A percentile compares a stretch with the other conserved stretches of the same genome.
These are phyloP conservation scores for Noctilio leporinus DNA, from an alignment of 2,113 vertebrate genomes.

Conservation along the genomic window DNA sequence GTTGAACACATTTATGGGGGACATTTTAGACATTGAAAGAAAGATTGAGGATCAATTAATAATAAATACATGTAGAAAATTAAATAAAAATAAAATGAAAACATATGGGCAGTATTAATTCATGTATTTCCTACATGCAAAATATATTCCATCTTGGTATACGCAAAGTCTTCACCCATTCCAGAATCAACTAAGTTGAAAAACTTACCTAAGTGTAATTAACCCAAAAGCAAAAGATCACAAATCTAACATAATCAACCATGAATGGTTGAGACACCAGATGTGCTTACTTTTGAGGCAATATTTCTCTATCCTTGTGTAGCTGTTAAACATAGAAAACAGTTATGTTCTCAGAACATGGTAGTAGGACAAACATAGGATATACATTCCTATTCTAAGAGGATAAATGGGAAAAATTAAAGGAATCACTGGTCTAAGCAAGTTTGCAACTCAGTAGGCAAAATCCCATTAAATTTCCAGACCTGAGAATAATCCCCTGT, in stretches of 20 bases:
- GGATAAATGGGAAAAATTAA: neutral
- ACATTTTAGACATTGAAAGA: neutral
- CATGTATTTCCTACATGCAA: neutral
- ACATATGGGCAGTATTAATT: neutral
- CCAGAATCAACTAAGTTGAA: neutral
- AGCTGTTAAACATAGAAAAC: neutral
- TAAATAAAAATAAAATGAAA: neutral
- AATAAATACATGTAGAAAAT: neutral
- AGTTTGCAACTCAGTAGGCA: neutral
- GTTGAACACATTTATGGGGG: neutral
- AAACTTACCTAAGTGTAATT: neutral
- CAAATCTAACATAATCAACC: neutral
- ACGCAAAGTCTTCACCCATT: neutral
- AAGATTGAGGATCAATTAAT: neutral
- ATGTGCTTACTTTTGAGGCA: neutral
- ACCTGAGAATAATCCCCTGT: neutral
- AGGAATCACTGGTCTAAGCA: neutral
- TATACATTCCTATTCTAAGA: neutral
- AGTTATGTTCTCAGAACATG: neutral
- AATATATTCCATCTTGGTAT: neutral
- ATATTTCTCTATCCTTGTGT: neutral
- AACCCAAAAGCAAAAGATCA: neutral
- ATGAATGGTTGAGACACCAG: neutral
- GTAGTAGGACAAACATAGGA: neutral
- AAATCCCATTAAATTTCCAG: neutral